phyloP scores from a whole-genome alignment of 2,113 vertebrate species.

The Reinhardtius hippoglossoides region DNA sequence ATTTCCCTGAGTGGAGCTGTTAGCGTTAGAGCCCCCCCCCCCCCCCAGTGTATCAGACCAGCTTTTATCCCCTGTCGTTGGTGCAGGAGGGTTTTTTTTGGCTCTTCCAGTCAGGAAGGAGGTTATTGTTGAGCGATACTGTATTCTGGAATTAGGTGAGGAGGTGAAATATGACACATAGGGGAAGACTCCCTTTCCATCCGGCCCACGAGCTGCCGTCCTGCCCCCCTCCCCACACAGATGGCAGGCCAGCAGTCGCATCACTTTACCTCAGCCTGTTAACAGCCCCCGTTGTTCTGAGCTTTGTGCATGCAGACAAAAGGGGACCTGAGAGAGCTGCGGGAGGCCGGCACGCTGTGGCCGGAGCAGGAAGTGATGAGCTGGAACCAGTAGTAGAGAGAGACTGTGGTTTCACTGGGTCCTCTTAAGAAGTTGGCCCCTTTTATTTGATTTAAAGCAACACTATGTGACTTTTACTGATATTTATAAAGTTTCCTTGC shows the following conservation, averaged over 20 bases:
- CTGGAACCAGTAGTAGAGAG: slow-evolving; percentile 18
- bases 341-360: slow-evolving; percentile 16
- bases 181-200: slow-evolving; percentile 52
- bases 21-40: slow-evolving; percentile 7
- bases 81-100: neutral
- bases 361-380: slow-evolving; percentile 14
- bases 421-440: slow-evolving; percentile 28
- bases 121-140: slow-evolving; percentile 52
- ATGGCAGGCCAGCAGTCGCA: slow-evolving; percentile 57
- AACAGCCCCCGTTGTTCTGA: slow-evolving; percentile 67
- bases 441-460: slow-evolving; percentile 12
- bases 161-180: slow-evolving; percentile 65
- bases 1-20: neutral
- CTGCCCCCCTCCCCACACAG: slow-evolving; percentile 34
- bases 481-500: too few species aligned
- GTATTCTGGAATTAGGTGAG: slow-evolving; percentile 56
- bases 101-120: slow-evolving; percentile 13
- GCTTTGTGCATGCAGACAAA: slow-evolving; percentile 68
- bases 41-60: slow-evolving; percentile 30
- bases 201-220: slow-evolving; percentile 11
- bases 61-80: neutral
- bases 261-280: slow-evolving; percentile 75
- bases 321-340: slow-evolving; percentile 56
- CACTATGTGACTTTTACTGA: too few species aligned
- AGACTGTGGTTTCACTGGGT: slow-evolving; percentile 12